A percentile compares a stretch with the other conserved stretches of the same genome.
These are phyloP conservation scores for Eupithecia pulchellata DNA, from an alignment of 2,888 invertebrate genomes.

Conservation along the genomic window DNA sequence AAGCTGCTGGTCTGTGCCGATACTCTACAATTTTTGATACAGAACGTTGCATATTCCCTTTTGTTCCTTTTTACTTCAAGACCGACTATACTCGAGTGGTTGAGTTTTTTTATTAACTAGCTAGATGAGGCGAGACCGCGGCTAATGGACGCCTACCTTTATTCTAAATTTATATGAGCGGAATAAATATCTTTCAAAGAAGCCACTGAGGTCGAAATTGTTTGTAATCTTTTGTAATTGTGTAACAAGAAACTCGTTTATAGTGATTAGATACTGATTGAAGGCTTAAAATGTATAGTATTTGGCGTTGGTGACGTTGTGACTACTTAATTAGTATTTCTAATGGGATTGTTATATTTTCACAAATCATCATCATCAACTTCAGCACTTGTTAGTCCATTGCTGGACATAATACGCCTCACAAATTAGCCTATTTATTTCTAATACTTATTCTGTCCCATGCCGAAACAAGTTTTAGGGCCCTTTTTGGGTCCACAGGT, in stretches of 20 bases:
- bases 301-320: slow-evolving; percentile 34
- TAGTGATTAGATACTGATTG: slow-evolving; percentile 65
- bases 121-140: neutral
- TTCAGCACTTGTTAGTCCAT: no score
- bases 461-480: neutral
- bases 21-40: neutral
- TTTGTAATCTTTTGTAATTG: slow-evolving; percentile 42
- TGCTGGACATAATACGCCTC: no score
- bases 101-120: neutral
- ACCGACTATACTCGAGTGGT: neutral
- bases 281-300: slow-evolving; percentile 66
- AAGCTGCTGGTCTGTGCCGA: no score
- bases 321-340: slow-evolving; percentile 1
- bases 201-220: slow-evolving; percentile 17
- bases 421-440: slow-evolving; percentile 1
- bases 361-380: neutral
- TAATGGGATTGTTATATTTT: neutral
- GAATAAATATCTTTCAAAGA: slow-evolving; percentile 14
- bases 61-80: neutral
- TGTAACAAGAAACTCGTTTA: slow-evolving; percentile 50
- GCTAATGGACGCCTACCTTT: neutral
- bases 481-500: neutral
- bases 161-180: slow-evolving; percentile 9
- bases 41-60: neutral
- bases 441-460: no score